These are phyloP conservation scores for Glareola pratincola DNA, from an alignment of 2,113 vertebrate genomes.

Conservation along the genomic window DNA sequence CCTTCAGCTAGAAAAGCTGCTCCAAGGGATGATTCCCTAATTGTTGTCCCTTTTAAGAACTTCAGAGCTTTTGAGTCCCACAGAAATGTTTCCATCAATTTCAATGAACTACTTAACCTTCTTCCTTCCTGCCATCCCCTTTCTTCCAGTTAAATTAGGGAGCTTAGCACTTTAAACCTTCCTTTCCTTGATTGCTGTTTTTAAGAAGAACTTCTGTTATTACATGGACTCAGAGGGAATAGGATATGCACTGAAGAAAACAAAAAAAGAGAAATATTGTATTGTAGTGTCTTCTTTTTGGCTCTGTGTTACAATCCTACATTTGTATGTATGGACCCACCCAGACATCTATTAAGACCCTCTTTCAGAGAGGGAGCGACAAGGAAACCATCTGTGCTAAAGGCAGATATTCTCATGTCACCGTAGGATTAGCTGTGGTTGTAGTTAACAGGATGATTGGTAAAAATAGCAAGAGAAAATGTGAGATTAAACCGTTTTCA, in stretches of 20 bases:
- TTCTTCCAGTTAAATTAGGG: neutral
- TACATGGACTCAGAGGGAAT: neutral
- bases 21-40: neutral
- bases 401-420: neutral
- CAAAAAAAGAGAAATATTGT: neutral
- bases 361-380: neutral
- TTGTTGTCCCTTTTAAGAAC: conserved; percentile 11
- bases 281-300: neutral
- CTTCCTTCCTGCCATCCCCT: neutral
- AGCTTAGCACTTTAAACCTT: neutral
- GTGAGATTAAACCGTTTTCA: neutral
- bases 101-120: neutral
- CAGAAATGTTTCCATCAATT: conserved; percentile 2
- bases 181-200: neutral
- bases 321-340: neutral
- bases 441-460: neutral
- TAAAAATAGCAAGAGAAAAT: conserved; percentile 1
- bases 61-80: neutral
- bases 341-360: neutral
- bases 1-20: neutral
- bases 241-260: neutral
- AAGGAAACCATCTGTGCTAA: neutral
- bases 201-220: neutral
- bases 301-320: neutral
- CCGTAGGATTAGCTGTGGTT: neutral